phyloP scores from a whole-genome alignment of 2,888 invertebrate species.

The Eupsilia transversa region DNA sequence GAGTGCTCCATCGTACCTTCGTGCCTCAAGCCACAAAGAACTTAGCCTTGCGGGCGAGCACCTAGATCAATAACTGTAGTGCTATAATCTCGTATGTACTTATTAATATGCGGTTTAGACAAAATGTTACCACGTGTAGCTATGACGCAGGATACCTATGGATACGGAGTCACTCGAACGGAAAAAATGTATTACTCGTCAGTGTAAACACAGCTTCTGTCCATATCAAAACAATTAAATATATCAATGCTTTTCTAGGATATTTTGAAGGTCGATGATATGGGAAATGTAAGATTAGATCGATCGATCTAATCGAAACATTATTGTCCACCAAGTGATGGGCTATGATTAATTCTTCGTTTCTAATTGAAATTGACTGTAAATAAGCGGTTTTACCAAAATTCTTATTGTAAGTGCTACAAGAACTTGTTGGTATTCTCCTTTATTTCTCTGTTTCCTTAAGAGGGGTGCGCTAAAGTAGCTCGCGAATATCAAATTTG shows the following conservation, averaged over 20 bases:
- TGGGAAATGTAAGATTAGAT: background rate
- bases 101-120: constrained; percentile 4
- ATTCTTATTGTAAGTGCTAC: background rate
- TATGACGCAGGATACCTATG: constrained; percentile 6
- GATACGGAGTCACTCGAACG: constrained; percentile 1
- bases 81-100: background rate
- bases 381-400: background rate
- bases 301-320: background rate
- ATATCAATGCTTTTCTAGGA: background rate
- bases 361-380: background rate
- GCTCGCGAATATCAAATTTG: too few species aligned
- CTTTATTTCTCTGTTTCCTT: background rate
- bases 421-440: background rate
- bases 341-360: background rate
- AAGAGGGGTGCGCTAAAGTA: too few species aligned
- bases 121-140: constrained; percentile 20
- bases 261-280: background rate
- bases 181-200: constrained; percentile 15
- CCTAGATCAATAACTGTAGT: constrained; percentile 13
- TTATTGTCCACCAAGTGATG: background rate
- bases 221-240: background rate
- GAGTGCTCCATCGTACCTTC: background rate
- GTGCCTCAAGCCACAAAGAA: background rate
- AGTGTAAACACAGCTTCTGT: constrained; percentile 14
- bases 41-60: background rate